Evolutionary conservation across 2,113 vertebrate species (phyloP), one percentile per base, ranked within the genome.

Genomic region (Hemicordylus capensis): DNA sequence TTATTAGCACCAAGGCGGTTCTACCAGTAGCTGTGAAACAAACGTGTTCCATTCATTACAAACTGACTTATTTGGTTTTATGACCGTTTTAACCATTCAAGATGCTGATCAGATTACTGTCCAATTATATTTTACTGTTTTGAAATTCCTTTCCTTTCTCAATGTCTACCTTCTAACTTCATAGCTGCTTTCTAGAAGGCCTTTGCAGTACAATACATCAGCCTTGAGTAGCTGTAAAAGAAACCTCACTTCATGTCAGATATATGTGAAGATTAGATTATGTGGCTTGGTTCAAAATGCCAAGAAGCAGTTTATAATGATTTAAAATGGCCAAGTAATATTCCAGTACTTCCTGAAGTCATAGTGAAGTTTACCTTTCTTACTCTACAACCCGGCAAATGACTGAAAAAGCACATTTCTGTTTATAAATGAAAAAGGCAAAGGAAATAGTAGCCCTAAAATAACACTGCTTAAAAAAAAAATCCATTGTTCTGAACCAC

Each of bases 401-500:
- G 92, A 86, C 74, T 77, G 83, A 90, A 86, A n/a, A 69, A 85
- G 46, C 63, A 83, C 87, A 88, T 89, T 90, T 91, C 91, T 94
- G 83, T 87, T 95, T 93, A 92, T 90, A 92, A 93, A 91, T 10
- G 22, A 86, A 69, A 91, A 63, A 90, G 64, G 80, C 90, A 93
- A 92, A 66, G 8, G 82, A 92, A 95, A 93, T 78, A 92, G 42
- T 59, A 78, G 20, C n/a, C 67, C 28, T 85, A 46, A 85, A 72
- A 79, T 42, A 79, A 79, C 59, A 39, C 7, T 44, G 37, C 26
- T 76, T 15, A 73, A 73, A 24, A 48, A 22, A 92, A 92, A 93
- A 91, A 85, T 19, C 76, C 76, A 92, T 94, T 96, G 95, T 95
- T 94, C 90, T 95, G 88, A 95, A 94, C 86, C 87, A 73, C 95